Percentiles rank a stretch among this genome's conserved stretches.
These are phyloP conservation scores for Sphinx pinastri DNA, from an alignment of 2,888 invertebrate species.

Conservation along the genomic window DNA sequence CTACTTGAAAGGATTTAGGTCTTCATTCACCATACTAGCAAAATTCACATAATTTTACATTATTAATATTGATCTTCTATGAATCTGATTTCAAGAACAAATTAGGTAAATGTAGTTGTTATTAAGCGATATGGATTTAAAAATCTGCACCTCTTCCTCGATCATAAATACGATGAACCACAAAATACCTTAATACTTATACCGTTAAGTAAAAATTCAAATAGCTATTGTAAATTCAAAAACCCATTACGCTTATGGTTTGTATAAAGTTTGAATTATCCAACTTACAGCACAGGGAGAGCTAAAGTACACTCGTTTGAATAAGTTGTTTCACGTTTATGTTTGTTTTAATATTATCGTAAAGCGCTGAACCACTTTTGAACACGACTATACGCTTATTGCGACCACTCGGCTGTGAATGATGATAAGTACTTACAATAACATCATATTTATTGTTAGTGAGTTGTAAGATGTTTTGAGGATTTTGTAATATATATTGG, in stretches of 20 bases:
- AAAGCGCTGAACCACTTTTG: slow-evolving; percentile 19
- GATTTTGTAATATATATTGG: slow-evolving; percentile 4
- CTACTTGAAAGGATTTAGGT: no score
- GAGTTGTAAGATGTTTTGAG: neutral
- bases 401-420: slow-evolving; percentile 15
- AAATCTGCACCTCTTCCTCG: no score
- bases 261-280: neutral
- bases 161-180: no score
- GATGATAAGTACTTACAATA: slow-evolving; percentile 22
- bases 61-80: no score
- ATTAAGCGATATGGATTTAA: no score
- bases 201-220: no score
- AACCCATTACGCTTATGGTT: neutral
- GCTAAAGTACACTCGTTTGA: slow-evolving; percentile 20
- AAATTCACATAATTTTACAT: no score
- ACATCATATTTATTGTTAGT: slow-evolving; percentile 18
- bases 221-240: neutral
- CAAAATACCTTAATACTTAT: no score
- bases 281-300: neutral
- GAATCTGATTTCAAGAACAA: no score
- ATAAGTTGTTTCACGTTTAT: slow-evolving; percentile 21
- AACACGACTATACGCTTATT: slow-evolving; percentile 20
- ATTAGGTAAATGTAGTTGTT: no score
- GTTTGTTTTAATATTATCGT: slow-evolving; percentile 21
- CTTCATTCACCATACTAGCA: no score